Evolutionary conservation across 1,140 invertebrate species (phyloP), one percentile per base, ranked within the genome.

Genomic region (Heterodera carotae): DNA sequence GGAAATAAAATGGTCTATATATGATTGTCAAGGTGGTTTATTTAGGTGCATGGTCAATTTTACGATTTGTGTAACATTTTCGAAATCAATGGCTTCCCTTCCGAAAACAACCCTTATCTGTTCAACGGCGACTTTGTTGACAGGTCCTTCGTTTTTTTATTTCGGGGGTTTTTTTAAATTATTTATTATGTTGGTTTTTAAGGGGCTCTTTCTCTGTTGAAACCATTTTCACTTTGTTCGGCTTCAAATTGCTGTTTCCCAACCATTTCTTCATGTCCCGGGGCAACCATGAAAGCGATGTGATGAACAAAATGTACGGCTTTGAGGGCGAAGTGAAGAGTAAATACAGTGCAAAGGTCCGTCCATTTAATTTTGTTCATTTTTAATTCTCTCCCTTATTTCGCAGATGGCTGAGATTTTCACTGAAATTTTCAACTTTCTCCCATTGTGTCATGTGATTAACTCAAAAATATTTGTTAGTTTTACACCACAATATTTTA

Each of bases 111-210:
- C 91, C 96, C 97, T 77, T 99, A 98, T 90, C 90, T 97, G 81
- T 98, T 98, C 89, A 98, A 97, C 90, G 96, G 96, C 80, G 97
- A 99, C 90, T 99, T 99, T 90, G 97, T 99, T 60, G 97, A 99
- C 89, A 90, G 72, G 72, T 62, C 27, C 15, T 34, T 2, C 33
- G 12, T 34, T 66, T 34, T 34, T 18, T 90, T 97, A 97, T 15
- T 97, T 22, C 62, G 25, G n/a, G n/a, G n/a, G 12, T 34, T 66
- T 34, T 34, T 18, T 90, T 97, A 97, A 12, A 97, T 22, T 36
- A n/a, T 34, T 18, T 7, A 27, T 39, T 36, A 60, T 27, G 39
- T 69, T 43, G 15, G 6, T 74, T 29, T 33, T 74, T 29, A 34
- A 74, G 97, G 90, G 97, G 97, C 15, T 97, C 95, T 0, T 99